Base-by-base conservation (phyloP, 2,888 invertebrate genomes). In the Cheilosia urbana region DNA sequence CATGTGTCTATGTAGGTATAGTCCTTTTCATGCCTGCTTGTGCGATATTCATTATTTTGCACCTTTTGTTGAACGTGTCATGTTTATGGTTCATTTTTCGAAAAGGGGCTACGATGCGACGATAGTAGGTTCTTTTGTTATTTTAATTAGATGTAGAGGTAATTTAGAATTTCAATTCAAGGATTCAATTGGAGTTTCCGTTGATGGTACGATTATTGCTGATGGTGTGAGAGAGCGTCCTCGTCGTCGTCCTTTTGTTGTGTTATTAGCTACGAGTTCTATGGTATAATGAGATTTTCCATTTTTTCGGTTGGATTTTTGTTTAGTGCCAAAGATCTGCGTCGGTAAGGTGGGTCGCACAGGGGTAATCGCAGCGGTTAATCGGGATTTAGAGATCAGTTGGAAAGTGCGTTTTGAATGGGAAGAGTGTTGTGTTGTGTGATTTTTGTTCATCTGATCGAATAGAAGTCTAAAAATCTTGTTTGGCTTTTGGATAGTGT, bases 31-130 rank as follows among this genome's bases (percentile, higher is more conserved):
- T 68, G 37, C 40, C 62, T 37, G 45, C 1, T 19, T 47, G 55
- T 76, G 53, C 30, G 49, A 73, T 68, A 65, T 71, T 71, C 75
- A 79, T 79, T 76, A 80, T 76, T 81, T 62, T 72, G 68, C 76
- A 85, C 80, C 78, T 85, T 83, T 87, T 87, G 87, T 85, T 80
- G 71, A 79, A 57, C 49, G 87, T 88, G 87, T 87, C 87, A 85
- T 88, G 84, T 87, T 88, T 88, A 81, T 81, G 87, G 82, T 84
- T 87, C 76, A 85, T 87, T 87, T 27, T 81, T 72, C 66, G 66
- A 80, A 71, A 72, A 68, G 76, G 80, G 72, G 9, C 72, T 42
- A 65, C 69, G 76, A 1, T 81, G 62, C 37, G 42, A 49, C 53
- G 55, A 0, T 15, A 49, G 55, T 27, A 58, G 24, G 69, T 71